These are phyloP conservation scores for Arctocebus calabarensis DNA, from an alignment of 2,797 vertebrate genomes.

Conservation along the genomic window DNA sequence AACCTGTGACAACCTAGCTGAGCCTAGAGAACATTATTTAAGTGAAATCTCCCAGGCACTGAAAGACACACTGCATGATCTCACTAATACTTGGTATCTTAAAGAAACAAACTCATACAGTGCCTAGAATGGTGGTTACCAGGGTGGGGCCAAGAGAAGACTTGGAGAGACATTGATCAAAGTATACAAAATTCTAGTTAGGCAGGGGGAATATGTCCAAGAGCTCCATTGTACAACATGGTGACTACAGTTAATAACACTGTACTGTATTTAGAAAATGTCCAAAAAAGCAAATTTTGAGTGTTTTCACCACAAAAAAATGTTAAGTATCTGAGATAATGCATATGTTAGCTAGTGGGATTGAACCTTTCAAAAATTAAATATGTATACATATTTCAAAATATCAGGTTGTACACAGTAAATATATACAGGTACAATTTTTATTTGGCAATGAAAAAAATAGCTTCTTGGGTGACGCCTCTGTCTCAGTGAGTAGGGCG, in stretches of 20 bases:
- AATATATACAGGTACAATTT: background rate
- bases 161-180: background rate
- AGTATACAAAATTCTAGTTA: background rate
- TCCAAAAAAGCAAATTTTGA: background rate
- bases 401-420: background rate
- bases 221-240: background rate
- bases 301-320: background rate
- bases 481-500: too few relatives aligned
- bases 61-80: background rate
- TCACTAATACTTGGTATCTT: background rate
- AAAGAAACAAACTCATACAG: background rate
- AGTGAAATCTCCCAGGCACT: background rate
- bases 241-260: background rate
- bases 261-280: background rate
- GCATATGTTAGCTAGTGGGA: background rate
- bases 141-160: too few relatives aligned
- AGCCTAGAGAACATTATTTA: background rate
- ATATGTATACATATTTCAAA: background rate
- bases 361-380: background rate
- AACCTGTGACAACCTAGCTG: background rate
- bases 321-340: background rate
- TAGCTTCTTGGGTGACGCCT: too few relatives aligned
- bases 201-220: background rate
- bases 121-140: background rate
- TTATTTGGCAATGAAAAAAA: too few relatives aligned